Base-by-base conservation (phyloP, 2,113 vertebrate species). In the Lutjanus erythropterus region DNA sequence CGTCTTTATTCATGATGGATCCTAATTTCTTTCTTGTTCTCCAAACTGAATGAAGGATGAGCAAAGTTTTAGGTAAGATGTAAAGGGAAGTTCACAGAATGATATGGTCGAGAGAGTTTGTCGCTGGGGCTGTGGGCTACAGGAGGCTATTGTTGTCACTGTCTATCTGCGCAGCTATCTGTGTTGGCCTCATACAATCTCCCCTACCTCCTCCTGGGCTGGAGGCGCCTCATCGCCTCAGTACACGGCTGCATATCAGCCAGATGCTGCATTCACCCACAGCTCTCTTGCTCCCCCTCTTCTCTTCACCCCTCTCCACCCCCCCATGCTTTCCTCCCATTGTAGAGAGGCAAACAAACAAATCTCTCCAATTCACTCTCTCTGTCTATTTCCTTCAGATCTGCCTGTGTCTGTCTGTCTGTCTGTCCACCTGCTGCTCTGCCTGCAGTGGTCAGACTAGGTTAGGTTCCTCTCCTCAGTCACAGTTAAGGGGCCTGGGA, bases 201-300 rank as follows among this genome's bases (percentile, higher is more conserved):
- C 49, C 65, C 35, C 71, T 42, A 42, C 83, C 85, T 88, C 87
- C 78, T 87, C 75, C 85, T 53, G 75, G 37, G 78, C 80, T 69
- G 59, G 66, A 90, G 86, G 88, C 65, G 42, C 86, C 85, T 89
- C 89, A 71, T 79, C 44, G 61, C 81, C 81, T 86, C 77, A 73
- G 78, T 79, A 85, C 80, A 79, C 0, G 52, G 44, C 35, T 77
- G 44, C 78, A 80, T 88, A 86, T 90, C 46, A 74, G 65, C 75
- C 85, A 91, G 88, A 89, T 90, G 89, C 86, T 85, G 42, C 71
- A 74, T 86, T 73, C 77, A 72, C 73, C 74, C 81, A 67, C 71
- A 46, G 35, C 33, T 79, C 66, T n/a, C n/a, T n/a, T n/a, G n/a
- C n/a, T 67, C 80, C 61, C 72, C 60, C 68, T 73, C 60, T 21